Conservation (phyloP, 1,140 invertebrate species). For the Aradophagus sp. region DNA sequence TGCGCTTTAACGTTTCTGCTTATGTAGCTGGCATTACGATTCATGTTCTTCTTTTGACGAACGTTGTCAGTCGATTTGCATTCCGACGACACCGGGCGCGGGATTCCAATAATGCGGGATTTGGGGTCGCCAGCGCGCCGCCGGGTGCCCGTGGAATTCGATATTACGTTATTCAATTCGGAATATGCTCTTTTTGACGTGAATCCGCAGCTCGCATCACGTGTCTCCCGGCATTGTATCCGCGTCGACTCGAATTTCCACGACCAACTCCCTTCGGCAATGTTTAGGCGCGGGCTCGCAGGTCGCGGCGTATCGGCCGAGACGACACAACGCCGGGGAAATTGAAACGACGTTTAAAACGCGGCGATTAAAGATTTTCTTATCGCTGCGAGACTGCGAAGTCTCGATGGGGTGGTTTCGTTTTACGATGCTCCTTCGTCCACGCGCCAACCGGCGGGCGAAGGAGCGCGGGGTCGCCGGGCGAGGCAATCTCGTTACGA, state of each 20-base stretch:
- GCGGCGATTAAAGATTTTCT: slow-evolving; percentile 53
- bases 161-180: slow-evolving; percentile 68
- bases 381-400: slow-evolving; percentile 61
- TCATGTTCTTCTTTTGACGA: slow-evolving; percentile 59
- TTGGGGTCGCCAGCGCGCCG: slow-evolving; percentile 60
- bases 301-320: not conserved
- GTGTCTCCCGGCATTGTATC: slow-evolving; percentile 39
- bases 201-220: slow-evolving; percentile 41
- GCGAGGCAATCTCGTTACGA: slow-evolving; percentile 68
- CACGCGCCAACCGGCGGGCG: slow-evolving; percentile 62
- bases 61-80: slow-evolving; percentile 65
- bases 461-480: slow-evolving; percentile 30
- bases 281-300: too few relatives aligned
- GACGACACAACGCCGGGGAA: slow-evolving; percentile 2
- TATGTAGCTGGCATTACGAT: slow-evolving; percentile 55
- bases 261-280: too few relatives aligned
- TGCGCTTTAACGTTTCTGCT: slow-evolving; percentile 44
- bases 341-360: slow-evolving; percentile 23
- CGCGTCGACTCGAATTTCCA: slow-evolving; percentile 35
- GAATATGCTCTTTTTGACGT: slow-evolving; percentile 58
- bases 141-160: slow-evolving; percentile 63
- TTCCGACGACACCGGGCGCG: slow-evolving; percentile 62
- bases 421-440: slow-evolving; percentile 71
- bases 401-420: slow-evolving; percentile 67
- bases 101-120: slow-evolving; percentile 65